Evolutionary conservation across 2,888 invertebrate genomes (phyloP).

Genomic region (Aphrophora alni): DNA sequence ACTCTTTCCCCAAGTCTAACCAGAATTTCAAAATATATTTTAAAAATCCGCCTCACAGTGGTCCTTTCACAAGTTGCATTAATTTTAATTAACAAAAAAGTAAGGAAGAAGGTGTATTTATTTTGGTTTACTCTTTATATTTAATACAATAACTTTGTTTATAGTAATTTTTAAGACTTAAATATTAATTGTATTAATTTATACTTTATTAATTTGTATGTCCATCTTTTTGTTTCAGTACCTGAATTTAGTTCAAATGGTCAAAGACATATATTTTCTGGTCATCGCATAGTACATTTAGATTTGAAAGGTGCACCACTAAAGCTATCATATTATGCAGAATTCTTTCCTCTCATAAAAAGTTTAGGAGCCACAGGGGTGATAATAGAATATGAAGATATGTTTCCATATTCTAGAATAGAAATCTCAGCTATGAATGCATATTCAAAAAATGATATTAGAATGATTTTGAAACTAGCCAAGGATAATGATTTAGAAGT

Average conservation of each 20-base stretch:
- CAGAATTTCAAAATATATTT: too few species aligned
- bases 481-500: conserved; percentile 66
- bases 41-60: too few species aligned
- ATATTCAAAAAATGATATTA: conserved; percentile 66
- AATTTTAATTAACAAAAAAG: too few species aligned
- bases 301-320: conserved; percentile 88
- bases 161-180: too few species aligned
- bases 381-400: conserved; percentile 86
- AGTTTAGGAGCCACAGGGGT: conserved; percentile 77
- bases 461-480: conserved; percentile 62
- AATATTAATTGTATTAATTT: too few species aligned
- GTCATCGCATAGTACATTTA: conserved; percentile 69
- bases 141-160: too few species aligned
- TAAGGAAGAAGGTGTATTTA: too few species aligned
- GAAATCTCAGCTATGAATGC: conserved; percentile 69
- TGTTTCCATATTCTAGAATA: conserved; percentile 75
- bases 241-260: neutral
- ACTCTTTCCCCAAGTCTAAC: too few species aligned
- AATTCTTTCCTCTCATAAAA: conserved; percentile 67
- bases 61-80: too few species aligned
- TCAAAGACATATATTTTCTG: conserved; percentile 18
- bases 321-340: conserved; percentile 65
- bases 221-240: neutral
- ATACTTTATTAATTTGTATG: too few species aligned
- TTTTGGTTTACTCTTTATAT: too few species aligned